Conservation (phyloP, 2,888 invertebrate genomes). For the Sycophila texana region DNA sequence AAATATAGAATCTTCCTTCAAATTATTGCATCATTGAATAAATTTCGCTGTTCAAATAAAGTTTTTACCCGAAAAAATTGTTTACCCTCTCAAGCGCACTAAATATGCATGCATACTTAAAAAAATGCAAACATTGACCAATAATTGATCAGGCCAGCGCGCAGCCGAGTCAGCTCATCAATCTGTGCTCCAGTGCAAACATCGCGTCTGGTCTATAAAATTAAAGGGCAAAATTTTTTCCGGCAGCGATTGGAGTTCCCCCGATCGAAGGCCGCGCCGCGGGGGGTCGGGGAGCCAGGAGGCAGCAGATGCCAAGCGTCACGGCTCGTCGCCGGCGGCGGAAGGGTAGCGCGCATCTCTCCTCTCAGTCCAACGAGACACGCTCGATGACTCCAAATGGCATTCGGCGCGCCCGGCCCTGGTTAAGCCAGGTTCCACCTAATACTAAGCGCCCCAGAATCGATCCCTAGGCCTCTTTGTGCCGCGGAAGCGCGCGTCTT, state of each 20-base stretch:
- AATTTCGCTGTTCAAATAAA: no score
- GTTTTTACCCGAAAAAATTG: no score
- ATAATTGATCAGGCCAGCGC: neutral
- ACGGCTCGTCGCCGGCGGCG: conserved; percentile 73
- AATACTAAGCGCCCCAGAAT: conserved; percentile 46
- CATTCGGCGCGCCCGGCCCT: conserved; percentile 62
- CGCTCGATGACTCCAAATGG: conserved; percentile 75
- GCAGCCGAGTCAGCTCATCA: neutral
- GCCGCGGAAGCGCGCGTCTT: conserved; percentile 41
- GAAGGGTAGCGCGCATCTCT: conserved; percentile 65
- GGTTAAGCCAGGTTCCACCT: conserved; percentile 55
- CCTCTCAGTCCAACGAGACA: conserved; percentile 71
- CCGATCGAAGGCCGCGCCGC: no score
- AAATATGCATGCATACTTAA: neutral
- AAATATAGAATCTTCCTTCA: no score
- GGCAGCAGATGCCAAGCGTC: conserved; percentile 74
- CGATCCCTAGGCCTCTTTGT: conserved; percentile 41
- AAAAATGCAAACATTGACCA: neutral
- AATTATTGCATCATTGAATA: no score
- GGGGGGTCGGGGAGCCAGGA: neutral
- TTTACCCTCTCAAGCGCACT: no score
- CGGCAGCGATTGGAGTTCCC: neutral
- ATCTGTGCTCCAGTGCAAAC: neutral
- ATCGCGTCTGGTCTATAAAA: no score
- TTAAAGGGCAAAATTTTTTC: conserved; percentile 17